Evolutionary conservation across 2,888 invertebrate species (phyloP).

Genomic region (Dolichopus griseipennis): DNA sequence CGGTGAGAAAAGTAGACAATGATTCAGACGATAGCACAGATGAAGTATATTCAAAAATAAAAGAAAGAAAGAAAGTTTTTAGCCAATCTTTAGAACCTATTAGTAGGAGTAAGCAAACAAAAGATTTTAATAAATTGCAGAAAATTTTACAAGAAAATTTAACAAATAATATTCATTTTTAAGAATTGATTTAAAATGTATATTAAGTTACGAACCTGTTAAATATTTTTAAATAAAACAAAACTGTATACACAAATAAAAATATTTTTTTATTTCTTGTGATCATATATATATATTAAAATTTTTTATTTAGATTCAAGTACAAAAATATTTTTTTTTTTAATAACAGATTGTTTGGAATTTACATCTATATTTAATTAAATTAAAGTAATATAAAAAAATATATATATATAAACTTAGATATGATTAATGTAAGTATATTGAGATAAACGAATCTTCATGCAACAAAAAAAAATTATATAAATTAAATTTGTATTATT

Average conservation of each 20-base stretch:
- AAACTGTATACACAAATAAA: neutral
- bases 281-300: neutral
- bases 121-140: neutral
- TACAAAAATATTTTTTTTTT: neutral
- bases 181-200: neutral
- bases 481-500: too few relatives aligned
- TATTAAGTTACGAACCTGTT: too few relatives aligned
- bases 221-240: too few relatives aligned
- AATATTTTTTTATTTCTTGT: neutral
- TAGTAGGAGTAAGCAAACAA: neutral
- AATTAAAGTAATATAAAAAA: too few relatives aligned
- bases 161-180: neutral
- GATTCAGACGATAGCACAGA: conserved; percentile 10
- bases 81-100: neutral
- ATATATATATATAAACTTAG: too few relatives aligned
- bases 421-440: too few relatives aligned
- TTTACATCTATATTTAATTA: too few relatives aligned
- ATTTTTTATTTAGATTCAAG: neutral
- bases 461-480: too few relatives aligned
- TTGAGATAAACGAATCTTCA: too few relatives aligned
- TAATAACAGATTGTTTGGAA: neutral
- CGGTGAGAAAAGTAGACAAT: neutral
- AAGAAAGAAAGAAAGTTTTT: neutral
- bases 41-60: conserved; percentile 9
- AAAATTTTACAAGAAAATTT: neutral